Evolutionary conservation across 2,797 vertebrate species (phyloP).

Genomic region (Prionace glauca): DNA sequence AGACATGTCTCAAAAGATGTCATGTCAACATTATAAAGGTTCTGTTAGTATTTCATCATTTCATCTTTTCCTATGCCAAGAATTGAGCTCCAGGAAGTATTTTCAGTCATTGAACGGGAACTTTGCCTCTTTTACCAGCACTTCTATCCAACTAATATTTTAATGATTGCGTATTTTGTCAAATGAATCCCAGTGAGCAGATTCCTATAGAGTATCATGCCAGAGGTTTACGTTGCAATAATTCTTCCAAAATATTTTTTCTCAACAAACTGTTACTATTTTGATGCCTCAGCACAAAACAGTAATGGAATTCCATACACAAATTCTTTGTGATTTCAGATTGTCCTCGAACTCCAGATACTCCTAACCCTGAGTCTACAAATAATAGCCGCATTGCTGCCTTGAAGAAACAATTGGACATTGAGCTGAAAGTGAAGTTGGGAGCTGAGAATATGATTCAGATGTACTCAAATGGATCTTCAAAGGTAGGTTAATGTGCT

Average conservation of each 20-base stretch:
- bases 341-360: constrained; percentile 85
- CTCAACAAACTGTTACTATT: background rate
- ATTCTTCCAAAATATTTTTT: constrained; percentile 32
- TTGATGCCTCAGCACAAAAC: background rate
- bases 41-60: background rate
- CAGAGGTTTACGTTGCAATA: background rate
- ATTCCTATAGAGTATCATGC: background rate
- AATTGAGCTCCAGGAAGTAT: background rate
- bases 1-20: background rate
- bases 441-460: constrained; percentile 98
- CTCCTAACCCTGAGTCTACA: constrained; percentile 80
- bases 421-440: constrained; percentile 95
- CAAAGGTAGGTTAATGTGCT: constrained; percentile 70
- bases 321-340: constrained; percentile 59
- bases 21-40: background rate
- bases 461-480: constrained; percentile 91
- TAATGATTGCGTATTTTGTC: too few relatives aligned
- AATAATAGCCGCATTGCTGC: constrained; percentile 81
- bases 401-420: constrained; percentile 89
- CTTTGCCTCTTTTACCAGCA: background rate
- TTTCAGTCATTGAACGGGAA: background rate
- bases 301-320: constrained; percentile 22
- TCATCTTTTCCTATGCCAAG: background rate
- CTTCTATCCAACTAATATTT: background rate
- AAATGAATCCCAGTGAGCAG: background rate